Evolutionary conservation across 1,140 invertebrate genomes (phyloP), one percentile per base, ranked within the genome.

Genomic region (Bilobella aurantiaca): DNA sequence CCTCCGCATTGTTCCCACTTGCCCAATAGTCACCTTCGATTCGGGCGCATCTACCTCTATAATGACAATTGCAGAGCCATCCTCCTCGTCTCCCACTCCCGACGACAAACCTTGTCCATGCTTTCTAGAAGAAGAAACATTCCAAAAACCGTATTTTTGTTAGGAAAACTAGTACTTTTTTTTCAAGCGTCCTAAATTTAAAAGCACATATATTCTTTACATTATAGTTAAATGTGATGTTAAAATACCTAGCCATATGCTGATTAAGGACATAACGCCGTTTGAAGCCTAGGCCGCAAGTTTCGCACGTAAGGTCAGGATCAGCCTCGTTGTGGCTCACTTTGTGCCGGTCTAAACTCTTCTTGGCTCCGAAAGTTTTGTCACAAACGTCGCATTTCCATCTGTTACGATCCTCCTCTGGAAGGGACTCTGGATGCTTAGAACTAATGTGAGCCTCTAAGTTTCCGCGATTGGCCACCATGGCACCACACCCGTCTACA

Each of bases 321-420:
- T 53, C 49, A 53, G 21, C 49, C 3, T 12, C 5, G 3, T 12
- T 23, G 23, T 53, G 49, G 25, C 12, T 23, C 14, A 23, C 25
- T 23, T 53, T 53, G 23, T 53, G 49, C 5, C 49, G 8, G 49
- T 53, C 49, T 18, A 53, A 23, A 23, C 49, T 53, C 25, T 53
- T 53, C 49, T 53, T 53, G 23, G 49, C 49, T 53, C 49, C 49
- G 21, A 12, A 53, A 16, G 5, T 23, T 53, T 53, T 53, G 3
- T 23, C 49, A 53, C 49, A 53, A 16, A 53, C 49, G 5, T 53
- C 49, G 23, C 49, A 53, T 23, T 53, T 53, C 49, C 49, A 53
- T 23, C 25, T 53, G 49, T 53, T 23, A 5, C 49, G 14, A 16
- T 53, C 49, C 25, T 53, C 49, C 21, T 53, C 49, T 14, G 49